Evolutionary conservation across 2,797 vertebrate genomes (phyloP).

Genomic region (Alca torda): DNA sequence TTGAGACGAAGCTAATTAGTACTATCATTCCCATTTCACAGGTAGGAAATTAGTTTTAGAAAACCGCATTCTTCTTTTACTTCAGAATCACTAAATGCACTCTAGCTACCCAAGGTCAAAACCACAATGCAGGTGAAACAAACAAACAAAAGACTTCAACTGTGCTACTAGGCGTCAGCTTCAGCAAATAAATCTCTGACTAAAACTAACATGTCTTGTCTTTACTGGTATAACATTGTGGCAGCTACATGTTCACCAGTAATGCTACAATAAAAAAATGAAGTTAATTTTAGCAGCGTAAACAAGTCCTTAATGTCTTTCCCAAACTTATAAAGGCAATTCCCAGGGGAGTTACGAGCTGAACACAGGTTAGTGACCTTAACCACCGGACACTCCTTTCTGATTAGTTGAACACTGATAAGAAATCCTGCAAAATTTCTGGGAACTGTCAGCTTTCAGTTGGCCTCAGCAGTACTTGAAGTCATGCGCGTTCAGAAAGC

Average conservation of each 20-base stretch:
- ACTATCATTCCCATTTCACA: background rate
- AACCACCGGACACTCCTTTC: background rate
- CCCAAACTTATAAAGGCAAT: background rate
- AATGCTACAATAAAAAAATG: background rate
- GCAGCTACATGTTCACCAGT: background rate
- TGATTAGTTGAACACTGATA: background rate
- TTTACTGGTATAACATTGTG: background rate
- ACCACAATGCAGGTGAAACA: background rate
- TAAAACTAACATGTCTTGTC: background rate
- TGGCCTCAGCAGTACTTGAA: background rate
- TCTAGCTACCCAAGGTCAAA: background rate
- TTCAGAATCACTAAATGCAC: background rate
- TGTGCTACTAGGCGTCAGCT: background rate
- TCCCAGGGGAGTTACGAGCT: background rate
- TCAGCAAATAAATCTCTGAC: background rate
- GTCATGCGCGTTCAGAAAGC: background rate
- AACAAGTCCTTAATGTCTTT: constrained; percentile 34
- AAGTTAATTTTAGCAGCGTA: constrained; percentile 21
- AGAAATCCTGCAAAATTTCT: background rate
- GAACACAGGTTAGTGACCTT: constrained; percentile 4
- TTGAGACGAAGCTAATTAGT: background rate
- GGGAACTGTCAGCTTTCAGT: background rate
- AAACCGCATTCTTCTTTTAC: background rate
- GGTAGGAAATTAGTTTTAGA: background rate
- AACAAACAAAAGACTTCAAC: background rate